Conservation (phyloP, 2,113 vertebrate species). For the Columba janthina region DNA sequence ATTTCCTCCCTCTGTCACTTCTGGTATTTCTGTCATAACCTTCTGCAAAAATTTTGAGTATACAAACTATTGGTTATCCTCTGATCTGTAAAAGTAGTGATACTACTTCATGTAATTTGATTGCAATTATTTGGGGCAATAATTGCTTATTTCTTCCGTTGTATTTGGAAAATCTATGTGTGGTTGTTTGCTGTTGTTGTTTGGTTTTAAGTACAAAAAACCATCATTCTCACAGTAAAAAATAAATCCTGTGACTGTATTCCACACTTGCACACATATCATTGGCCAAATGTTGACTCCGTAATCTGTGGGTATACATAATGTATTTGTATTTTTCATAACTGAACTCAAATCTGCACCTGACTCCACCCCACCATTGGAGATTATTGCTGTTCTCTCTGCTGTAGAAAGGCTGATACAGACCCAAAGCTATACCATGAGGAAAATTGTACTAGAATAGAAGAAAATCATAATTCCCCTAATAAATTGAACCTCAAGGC, state of each 20-base stretch:
- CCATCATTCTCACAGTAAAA: not conserved
- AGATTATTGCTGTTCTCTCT: not conserved
- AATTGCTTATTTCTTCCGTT: not conserved
- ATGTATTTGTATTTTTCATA: not conserved
- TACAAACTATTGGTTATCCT: fast-evolving
- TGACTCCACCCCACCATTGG: not conserved
- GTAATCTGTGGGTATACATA: not conserved
- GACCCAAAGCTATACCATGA: not conserved
- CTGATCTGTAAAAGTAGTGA: not conserved
- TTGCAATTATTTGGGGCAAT: not conserved
- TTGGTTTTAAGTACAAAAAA: not conserved
- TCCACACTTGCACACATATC: not conserved
- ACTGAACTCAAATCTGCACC: not conserved
- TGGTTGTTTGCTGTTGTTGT: not conserved
- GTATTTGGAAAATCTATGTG: not conserved
- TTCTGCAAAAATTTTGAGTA: not conserved
- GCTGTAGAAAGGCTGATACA: not conserved
- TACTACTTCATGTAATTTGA: not conserved
- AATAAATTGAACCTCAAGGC: not conserved
- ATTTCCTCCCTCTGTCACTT: constrained; percentile 34
- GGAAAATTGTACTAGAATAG: not conserved
- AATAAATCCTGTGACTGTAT: not conserved
- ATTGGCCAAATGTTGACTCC: not conserved
- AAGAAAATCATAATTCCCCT: not conserved
- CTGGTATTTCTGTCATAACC: not conserved